A percentile compares a stretch with the other conserved stretches of the same genome.
phyloP scores from a whole-genome alignment of 2,113 vertebrate genomes.

The Solenodon paradoxus region DNA sequence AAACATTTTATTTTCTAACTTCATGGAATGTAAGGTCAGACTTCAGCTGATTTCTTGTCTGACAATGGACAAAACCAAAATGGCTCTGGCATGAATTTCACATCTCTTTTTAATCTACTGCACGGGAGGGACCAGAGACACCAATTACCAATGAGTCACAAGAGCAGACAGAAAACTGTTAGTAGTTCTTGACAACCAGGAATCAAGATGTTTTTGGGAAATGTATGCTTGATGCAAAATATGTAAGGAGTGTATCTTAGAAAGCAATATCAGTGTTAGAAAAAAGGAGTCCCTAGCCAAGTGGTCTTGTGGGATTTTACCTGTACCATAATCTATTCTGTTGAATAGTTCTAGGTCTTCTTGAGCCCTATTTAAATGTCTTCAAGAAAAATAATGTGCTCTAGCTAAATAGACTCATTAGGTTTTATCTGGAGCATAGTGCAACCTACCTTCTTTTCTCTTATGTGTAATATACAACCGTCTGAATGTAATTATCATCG shows the following conservation, averaged over 20 bases:
- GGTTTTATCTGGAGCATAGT: background rate
- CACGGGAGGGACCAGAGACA: constrained; percentile 51
- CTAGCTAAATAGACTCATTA: background rate
- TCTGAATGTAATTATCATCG: background rate
- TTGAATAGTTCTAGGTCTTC: background rate
- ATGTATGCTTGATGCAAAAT: background rate
- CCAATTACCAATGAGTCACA: constrained; percentile 46
- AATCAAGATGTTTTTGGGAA: constrained; percentile 36
- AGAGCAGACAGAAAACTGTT: constrained; percentile 63
- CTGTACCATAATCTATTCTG: background rate
- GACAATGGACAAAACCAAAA: constrained; percentile 9
- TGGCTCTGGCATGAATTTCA: background rate
- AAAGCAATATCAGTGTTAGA: constrained; percentile 14
- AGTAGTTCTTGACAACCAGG: constrained; percentile 21
- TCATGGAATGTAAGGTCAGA: constrained; percentile 34
- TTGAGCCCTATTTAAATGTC: background rate
- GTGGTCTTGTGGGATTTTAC: background rate
- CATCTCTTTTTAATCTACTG: background rate
- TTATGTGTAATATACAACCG: background rate
- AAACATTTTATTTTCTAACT: background rate
- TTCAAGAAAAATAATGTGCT: constrained; percentile 24
- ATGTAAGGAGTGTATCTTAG: background rate
- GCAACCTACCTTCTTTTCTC: background rate
- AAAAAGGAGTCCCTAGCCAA: background rate
- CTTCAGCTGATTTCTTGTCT: background rate